Evolutionary conservation across 2,113 vertebrate genomes (phyloP).

Genomic region (Mormyrus lacerda): DNA sequence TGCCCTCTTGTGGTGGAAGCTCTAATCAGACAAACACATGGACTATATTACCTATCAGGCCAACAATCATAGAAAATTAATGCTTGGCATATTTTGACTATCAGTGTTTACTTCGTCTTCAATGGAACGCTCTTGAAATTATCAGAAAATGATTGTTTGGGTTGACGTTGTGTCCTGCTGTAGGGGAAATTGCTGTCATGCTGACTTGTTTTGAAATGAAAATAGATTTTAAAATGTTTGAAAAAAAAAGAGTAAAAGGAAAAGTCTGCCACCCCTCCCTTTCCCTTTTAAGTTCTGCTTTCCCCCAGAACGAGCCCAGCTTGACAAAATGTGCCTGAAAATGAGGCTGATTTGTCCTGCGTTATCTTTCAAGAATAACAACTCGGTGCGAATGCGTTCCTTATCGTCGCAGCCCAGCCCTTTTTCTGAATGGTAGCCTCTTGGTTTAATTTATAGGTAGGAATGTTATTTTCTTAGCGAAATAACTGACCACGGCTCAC

Average conservation of each 20-base stretch:
- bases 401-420: slow-evolving; percentile 23
- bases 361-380: slow-evolving; percentile 19
- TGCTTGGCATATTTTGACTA: background rate
- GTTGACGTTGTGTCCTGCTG: slow-evolving; percentile 41
- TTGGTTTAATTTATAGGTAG: slow-evolving; percentile 5
- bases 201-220: slow-evolving; percentile 22
- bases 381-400: slow-evolving; percentile 10
- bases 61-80: background rate
- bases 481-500: background rate
- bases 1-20: slow-evolving; percentile 31
- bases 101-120: slow-evolving; percentile 28
- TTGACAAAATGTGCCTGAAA: background rate
- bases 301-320: background rate
- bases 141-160: slow-evolving; percentile 52
- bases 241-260: background rate
- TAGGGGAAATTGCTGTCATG: slow-evolving; percentile 47
- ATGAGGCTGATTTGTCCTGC: background rate
- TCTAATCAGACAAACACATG: background rate
- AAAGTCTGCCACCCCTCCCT: slow-evolving; percentile 24
- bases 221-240: background rate
- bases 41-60: background rate
- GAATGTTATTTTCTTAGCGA: slow-evolving; percentile 14
- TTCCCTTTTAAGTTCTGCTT: slow-evolving; percentile 12
- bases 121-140: slow-evolving; percentile 41
- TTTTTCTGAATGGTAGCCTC: slow-evolving; percentile 17